Evolutionary conservation across 2,113 vertebrate genomes (phyloP), one percentile per base, ranked within the genome.

Genomic region (Vidua macroura): DNA sequence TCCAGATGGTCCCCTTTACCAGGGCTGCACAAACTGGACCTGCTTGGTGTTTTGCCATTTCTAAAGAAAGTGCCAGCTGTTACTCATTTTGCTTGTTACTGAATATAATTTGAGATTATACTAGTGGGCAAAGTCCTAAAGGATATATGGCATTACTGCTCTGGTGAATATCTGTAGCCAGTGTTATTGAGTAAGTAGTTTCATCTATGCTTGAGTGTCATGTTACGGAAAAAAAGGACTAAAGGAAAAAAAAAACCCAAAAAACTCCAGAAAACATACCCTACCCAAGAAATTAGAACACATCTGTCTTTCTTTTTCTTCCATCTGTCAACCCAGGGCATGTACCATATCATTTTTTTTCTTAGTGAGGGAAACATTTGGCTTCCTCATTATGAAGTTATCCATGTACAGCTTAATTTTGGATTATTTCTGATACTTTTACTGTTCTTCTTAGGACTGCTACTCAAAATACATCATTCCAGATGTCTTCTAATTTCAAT

Each of bases 241-340:
- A 56, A 33, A 52, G 2, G 8, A 19, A 75, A 35, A 92, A 28
- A 22, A 9, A 9, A 39, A n/a, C 9, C 4, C 90, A 28, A 22
- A 9, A 9, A 39, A n/a, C 9, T 4, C 16, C 49, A 30, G 22
- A 9, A 37, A 33, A n/a, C n/a, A 59, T 35, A 59, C 3, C 9
- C 24, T 62, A 31, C 55, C 48, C 69, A 92, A 94, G 67, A 97
- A 95, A 95, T 95, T 91, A 92, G 80, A 96, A 77, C 93, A 95
- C 94, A 97, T 96, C 94, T 96, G 91, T 90, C 91, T 95, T 33
- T 93, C 92, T 83, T 96, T 91, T 82, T 58, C 68, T 96, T 95
- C 97, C 95, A 96, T 96, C 97, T 97, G 97, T 97, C 92, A 96
- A 89, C 43, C 11, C 39, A 95, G 59, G 53, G 13, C 60, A 73